Evolutionary conservation across 1,140 invertebrate species (phyloP), one percentile per base, ranked within the genome.

Genomic region (Drosophila oshimai): DNA sequence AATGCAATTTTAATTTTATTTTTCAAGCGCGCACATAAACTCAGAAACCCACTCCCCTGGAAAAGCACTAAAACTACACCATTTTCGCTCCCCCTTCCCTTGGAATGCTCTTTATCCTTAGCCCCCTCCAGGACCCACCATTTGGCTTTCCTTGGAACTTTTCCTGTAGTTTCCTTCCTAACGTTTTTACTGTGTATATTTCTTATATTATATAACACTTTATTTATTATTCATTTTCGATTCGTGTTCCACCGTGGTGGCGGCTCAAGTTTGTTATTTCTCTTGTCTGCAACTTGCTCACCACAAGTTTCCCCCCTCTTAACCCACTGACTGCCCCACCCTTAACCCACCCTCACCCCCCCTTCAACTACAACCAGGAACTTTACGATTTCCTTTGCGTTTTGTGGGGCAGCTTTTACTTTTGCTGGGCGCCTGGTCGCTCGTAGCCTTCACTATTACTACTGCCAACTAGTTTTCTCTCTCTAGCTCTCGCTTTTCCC

Each of bases 121-220:
- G 4, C 37, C 49, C 37, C 12, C 22, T 2, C 28, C 4, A 13
- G 13, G 10, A 15, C n/a, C 41, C 15, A 10, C 28, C n/a, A 6
- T 18, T 33, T 4, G 51, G 49, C 45, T 41, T 31, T 71, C 17
- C 72, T 54, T 54, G 44, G 49, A 77, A 75, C 71, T 86, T 80
- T 69, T 36, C 28, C 45, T 68, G 71, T 75, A 68, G 70, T 79
- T 79, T 69, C 75, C 29, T 28, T 36, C 36, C 57, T 29, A 15
- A 9, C 45, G 39, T 60, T 62, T 55, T 34, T 65, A 42, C 47
- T 65, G 46, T 68, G 53, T 87, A 77, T 81, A 87, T 87, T 87
- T 87, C 81, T 87, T 87, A 87, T 87, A 87, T 87, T 87, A 87
- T 87, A 87, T 87, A 87, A 87, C 81, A 87, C 81, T 87, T 87